Percentiles rank a stretch among this genome's conserved stretches.
Conservation (phyloP, 2,113 vertebrate species). For the Psettodes erumei region DNA sequence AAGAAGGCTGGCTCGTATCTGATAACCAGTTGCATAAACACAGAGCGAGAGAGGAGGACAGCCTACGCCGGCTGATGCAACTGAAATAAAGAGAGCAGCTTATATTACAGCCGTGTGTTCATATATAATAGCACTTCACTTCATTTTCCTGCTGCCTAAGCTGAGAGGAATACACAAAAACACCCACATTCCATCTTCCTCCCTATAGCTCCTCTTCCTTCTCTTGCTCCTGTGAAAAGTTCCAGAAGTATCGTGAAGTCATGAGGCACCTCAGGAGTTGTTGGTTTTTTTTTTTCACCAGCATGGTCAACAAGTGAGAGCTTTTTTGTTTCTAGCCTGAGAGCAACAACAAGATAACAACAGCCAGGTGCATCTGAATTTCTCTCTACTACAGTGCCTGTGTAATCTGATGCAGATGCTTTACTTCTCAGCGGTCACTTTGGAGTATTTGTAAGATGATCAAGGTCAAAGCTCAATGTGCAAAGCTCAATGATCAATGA, state of each 20-base stretch:
- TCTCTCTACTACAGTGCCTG: no score
- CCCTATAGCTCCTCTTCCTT: neutral
- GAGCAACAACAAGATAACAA: neutral
- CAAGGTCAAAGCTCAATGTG: neutral
- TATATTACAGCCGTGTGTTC: constrained; percentile 35
- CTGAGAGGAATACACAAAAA: constrained; percentile 23
- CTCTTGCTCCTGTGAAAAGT: constrained; percentile 10
- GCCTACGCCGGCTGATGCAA: constrained; percentile 66
- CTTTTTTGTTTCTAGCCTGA: neutral
- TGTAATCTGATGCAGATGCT: neutral
- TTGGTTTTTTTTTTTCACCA: no score
- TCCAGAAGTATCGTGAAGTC: constrained; percentile 22
- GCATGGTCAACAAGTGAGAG: neutral
- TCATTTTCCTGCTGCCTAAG: constrained; percentile 26
- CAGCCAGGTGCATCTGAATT: neutral
- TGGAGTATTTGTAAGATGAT: neutral
- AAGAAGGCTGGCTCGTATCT: constrained; percentile 69
- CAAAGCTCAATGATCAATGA: no score
- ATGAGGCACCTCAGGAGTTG: neutral
- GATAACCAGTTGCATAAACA: constrained; percentile 68
- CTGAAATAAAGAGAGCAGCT: constrained; percentile 35
- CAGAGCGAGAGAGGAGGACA: constrained; percentile 49
- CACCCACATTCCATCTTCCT: constrained; percentile 34
- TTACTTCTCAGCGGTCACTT: neutral
- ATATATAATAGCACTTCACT: constrained; percentile 35